phyloP scores from a whole-genome alignment of 2,113 vertebrate genomes.

The Grammomys dolichurus region DNA sequence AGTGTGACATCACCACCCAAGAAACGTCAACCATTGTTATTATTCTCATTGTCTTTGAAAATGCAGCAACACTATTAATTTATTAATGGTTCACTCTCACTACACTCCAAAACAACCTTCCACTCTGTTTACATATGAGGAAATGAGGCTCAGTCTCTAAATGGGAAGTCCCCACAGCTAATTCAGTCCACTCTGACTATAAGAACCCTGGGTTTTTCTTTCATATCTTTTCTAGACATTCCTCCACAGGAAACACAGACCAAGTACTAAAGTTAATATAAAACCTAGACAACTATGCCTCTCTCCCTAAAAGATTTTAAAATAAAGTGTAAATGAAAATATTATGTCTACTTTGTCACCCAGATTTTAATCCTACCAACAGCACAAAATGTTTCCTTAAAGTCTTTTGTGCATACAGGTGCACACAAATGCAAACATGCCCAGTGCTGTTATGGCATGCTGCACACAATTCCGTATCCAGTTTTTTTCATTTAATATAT shows the following conservation, averaged over 20 bases:
- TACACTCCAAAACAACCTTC: neutral
- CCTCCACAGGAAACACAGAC: conserved; percentile 9
- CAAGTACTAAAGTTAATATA: conserved; percentile 20
- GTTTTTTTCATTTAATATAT: neutral
- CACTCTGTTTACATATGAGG: neutral
- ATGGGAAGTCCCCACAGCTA: neutral
- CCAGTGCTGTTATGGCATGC: neutral
- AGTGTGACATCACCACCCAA: neutral
- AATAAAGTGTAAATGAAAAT: conserved; percentile 5
- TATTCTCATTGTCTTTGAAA: neutral
- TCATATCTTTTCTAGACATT: neutral
- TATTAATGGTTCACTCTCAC: neutral
- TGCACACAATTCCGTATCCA: neutral
- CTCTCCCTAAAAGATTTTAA: conserved; percentile 12
- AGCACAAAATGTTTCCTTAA: neutral
- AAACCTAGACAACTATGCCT: neutral
- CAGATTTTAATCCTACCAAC: neutral
- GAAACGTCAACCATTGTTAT: neutral
- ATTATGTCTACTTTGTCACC: neutral
- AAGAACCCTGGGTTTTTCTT: conserved; percentile 1
- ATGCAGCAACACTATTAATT: neutral
- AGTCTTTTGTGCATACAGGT: neutral
- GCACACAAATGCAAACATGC: neutral
- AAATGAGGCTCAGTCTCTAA: neutral
- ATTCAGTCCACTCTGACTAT: neutral